Evolutionary conservation across 2,113 vertebrate genomes (phyloP), one percentile per base, ranked within the genome.

Genomic region (Lucifuga dentata): DNA sequence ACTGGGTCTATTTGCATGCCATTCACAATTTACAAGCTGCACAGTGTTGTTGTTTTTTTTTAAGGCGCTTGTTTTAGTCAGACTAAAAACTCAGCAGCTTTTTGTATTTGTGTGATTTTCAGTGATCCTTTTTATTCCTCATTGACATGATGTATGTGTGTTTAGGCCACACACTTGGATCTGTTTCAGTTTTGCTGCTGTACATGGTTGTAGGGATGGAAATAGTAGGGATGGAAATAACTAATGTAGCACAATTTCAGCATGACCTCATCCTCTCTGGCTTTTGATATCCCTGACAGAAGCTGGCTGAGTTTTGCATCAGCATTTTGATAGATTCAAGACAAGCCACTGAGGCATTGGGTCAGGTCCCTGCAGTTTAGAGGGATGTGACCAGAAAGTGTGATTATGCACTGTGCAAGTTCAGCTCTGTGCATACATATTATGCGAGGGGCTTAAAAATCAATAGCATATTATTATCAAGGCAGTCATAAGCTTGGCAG

Each of bases 251-350:
- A 79, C 52, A 59, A 55, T 79, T 73, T 74, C 19, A 11, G 20
- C 58, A 57, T 90, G 80, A 88, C 80, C 82, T 88, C 87, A 86
- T 87, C 85, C 74, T 61, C 39, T 70, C 78, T 81, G 66, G 72
- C 49, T 63, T 45, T 62, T 84, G 74, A 62, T 63, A 63, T 76
- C 58, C 52, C 60, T 87, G 86, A 85, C 87, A 86, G 79, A 67
- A 70, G 63, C 74, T 57, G 57, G 65, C 59, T 53, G 57, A 52
- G 29, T 84, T 88, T 78, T 86, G 73, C 78, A 84, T 84, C 81
- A 68, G 73, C 77, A 76, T 75, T 88, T 86, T 87, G 86, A 84
- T 75, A 67, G 81, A 86, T 89, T 86, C 80, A 79, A 86, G 81
- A 78, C 76, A 81, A 89, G 85, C 48, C 68, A 62, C 70, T 76